Conservation (phyloP, 1,140 invertebrate genomes). For the Caenorhabditis remanei region DNA sequence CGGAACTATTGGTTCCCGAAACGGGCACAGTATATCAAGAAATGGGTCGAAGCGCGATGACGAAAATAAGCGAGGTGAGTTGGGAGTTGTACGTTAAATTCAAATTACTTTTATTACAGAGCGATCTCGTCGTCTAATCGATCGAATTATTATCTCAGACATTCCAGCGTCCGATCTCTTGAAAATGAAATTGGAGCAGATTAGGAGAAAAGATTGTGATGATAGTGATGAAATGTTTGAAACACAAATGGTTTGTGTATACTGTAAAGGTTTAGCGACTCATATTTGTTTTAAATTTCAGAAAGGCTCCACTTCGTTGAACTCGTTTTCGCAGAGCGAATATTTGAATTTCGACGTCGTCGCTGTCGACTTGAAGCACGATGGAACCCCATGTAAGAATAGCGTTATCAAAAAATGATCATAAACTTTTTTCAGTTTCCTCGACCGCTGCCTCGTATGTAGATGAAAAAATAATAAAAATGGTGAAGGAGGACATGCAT, state of each 20-base stretch:
- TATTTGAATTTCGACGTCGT: slow-evolving; percentile 19
- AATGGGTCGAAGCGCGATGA: slow-evolving; percentile 24
- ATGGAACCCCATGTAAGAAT: slow-evolving; percentile 19
- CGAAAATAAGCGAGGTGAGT: not conserved
- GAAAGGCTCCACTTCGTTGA: not conserved
- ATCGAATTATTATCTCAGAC: slow-evolving; percentile 29
- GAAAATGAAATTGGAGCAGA: not conserved
- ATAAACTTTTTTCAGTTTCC: slow-evolving; percentile 12
- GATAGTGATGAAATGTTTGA: not conserved
- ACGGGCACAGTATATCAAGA: slow-evolving; percentile 19
- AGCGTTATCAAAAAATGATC: too few species aligned
- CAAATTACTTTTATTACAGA: not conserved
- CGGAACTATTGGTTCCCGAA: slow-evolving; percentile 3
- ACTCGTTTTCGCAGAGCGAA: not conserved
- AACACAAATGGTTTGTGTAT: not conserved
- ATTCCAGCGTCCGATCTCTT: not conserved
- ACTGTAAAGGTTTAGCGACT: too few species aligned
- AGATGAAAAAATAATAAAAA: not conserved
- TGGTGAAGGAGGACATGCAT: slow-evolving; percentile 25
- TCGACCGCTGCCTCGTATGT: slow-evolving; percentile 3
- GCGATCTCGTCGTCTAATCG: not conserved
- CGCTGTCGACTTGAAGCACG: slow-evolving; percentile 2
- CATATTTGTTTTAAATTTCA: not conserved
- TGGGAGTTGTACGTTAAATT: not conserved
- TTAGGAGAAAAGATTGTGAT: not conserved